Base-by-base conservation (phyloP, 37 sponge, comb jelly and placozoan genomes). In the Halichondria panicea region DNA sequence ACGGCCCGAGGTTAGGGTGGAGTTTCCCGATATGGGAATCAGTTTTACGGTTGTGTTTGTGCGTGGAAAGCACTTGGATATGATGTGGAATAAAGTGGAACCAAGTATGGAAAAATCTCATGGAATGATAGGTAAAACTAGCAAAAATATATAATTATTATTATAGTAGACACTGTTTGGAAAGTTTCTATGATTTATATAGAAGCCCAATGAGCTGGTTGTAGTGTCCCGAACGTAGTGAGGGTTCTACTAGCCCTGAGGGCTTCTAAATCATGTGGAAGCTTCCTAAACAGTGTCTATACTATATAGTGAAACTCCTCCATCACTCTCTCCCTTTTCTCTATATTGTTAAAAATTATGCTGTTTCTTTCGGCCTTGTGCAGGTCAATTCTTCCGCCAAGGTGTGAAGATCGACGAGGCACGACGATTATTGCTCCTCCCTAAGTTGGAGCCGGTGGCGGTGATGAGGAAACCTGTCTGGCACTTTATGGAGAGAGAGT, bases 401-500 rank as follows among this genome's bases (percentile, higher is more conserved):
- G 77, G 77, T 2, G 55, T 77, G 0, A 50, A 65, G 48, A 77
- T 77, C 35, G 77, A 77, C 45, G 77, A 77, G 43, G 33, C 63
- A 7, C 65, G 77, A 12, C 48, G 33, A 4, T 52, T 77, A 8
- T 52, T 77, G 32, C 63, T 44, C 21, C 77, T 77, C 24, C 77
- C 77, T 12, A 21, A 18, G 40, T 50, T 77, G 66, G 66, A 62
- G 44, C 66, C 77, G n/a, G 77, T 77, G 54, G 55, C 77, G 22
- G 77, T 77, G 54, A 77, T 77, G 77, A 37, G 77, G 46, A 77
- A 63, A 36, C 63, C 77, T 33, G 66, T 64, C 24, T 77, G 77
- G 77, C 66, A 65, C 66, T 77, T 64, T 38, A 77, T 77, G 77
- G 77, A 77, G 66, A 63, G 77, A 34, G 77, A 77, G 55, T 37